Base-by-base conservation (phyloP, 64 coral and sea anemone genomes). In the Orbicella faveolata region DNA sequence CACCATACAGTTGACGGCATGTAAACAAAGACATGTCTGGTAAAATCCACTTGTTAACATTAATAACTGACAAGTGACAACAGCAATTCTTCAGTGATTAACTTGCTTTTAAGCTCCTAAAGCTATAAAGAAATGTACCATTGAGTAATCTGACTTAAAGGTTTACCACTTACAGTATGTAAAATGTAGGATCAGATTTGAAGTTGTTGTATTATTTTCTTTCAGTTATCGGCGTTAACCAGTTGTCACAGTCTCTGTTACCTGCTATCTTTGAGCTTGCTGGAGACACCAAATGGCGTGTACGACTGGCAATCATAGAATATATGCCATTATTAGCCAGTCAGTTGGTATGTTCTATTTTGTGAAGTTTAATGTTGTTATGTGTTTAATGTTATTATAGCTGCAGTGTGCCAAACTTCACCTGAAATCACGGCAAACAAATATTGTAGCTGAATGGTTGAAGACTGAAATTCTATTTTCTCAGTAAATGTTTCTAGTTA, bases 281-380 rank as follows among this genome's bases (percentile, higher is more conserved):
- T 48, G 95, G 94, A 91, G 95, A 98, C 63, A 91, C 92, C 15
- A 98, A 98, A 35, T 98, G 95, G 95, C 95, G 95, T 80, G 95
- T 98, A 2, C 79, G 95, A 54, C 86, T 98, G 48, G 95, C 95
- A 25, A 98, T 98, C 63, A 98, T 98, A 78, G 92, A 98, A 63
- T 98, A 98, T 73, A 98, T 98, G 95, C 95, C 95, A 79, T 93
- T 98, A 61, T 80, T 98, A 35, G 95, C 95, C 34, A 93, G 92
- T 77, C 95, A 98, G 63, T 89, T 98, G 93, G 93, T 94, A 39
- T 55, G 92, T 90, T 72, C 34, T 23, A 18, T 78, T 2, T 78
- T 23, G 23, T 6, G 18, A 23, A 23, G 18, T 67, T 18, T 62
- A 23, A 63, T 63, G 23, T 4, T 67, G 35, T 41, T 6, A 21